phyloP scores from a whole-genome alignment of 2,113 vertebrate genomes.

The Rhinoderma darwinii region DNA sequence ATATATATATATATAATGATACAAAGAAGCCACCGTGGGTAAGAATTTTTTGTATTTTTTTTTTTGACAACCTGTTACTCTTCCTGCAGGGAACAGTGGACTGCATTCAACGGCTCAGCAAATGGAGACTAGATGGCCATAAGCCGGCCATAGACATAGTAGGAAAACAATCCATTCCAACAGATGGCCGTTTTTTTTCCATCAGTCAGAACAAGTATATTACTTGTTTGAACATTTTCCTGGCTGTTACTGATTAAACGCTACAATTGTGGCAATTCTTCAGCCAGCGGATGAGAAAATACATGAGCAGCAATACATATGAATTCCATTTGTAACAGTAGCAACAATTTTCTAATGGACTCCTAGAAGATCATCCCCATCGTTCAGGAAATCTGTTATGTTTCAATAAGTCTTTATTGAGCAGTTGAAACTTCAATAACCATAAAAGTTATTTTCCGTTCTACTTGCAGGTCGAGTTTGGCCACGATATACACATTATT shows the following conservation, averaged over 20 bases:
- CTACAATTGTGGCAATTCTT: neutral
- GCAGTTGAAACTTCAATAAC: no score
- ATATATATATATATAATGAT: neutral
- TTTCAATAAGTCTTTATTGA: no score
- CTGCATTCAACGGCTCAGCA: neutral
- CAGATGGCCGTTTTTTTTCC: neutral
- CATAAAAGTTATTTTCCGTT: no score
- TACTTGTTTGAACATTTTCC: neutral
- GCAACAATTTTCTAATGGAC: no score
- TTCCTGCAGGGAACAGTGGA: neutral
- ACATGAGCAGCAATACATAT: neutral
- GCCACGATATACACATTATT: no score
- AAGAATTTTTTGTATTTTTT: no score
- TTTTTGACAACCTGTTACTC: neutral
- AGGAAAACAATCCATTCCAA: neutral
- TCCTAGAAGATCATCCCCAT: no score
- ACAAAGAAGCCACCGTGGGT: neutral
- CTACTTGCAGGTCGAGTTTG: no score
- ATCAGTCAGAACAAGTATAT: neutral
- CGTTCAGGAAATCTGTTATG: no score
- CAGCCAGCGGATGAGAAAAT: neutral
- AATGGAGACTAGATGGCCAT: neutral
- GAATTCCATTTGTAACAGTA: no score
- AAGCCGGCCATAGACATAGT: neutral
- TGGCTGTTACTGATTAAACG: neutral